Percentiles rank a stretch among this genome's conserved stretches.
phyloP scores from a whole-genome alignment of 2,113 vertebrate genomes.

The Rhinoderma darwinii region DNA sequence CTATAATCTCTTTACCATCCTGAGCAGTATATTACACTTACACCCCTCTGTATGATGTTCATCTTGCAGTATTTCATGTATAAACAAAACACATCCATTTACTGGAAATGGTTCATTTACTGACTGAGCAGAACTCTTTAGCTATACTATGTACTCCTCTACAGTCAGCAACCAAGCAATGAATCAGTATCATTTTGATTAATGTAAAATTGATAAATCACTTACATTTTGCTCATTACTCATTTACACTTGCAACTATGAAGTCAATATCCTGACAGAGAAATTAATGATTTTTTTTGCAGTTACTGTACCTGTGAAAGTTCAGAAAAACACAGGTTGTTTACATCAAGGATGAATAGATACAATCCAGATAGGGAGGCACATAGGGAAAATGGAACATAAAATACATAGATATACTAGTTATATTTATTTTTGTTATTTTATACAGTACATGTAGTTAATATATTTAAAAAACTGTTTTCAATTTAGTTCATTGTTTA shows the following conservation, averaged over 20 bases:
- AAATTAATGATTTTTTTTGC: conserved; percentile 30
- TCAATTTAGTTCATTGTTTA: too few species aligned
- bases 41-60: not conserved
- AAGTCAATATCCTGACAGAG: conserved; percentile 35
- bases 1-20: not conserved
- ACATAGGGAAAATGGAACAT: not conserved
- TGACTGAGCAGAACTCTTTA: not conserved
- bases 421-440: too few species aligned
- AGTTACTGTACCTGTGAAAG: conserved; percentile 2
- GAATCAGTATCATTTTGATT: conserved; percentile 28
- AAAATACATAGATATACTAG: too few species aligned
- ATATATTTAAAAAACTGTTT: too few species aligned
- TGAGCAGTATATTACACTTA: not conserved
- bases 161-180: conserved; percentile 29
- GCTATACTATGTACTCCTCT: not conserved
- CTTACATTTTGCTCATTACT: conserved; percentile 27
- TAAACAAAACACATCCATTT: conserved; percentile 12
- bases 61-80: not conserved
- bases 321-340: not conserved
- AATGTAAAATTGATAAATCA: conserved; percentile 38
- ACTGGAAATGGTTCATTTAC: conserved; percentile 9
- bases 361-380: not conserved
- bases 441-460: too few species aligned
- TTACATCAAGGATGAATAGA: not conserved
- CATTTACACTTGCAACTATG: not conserved